Base-by-base conservation (phyloP, 1,140 invertebrate species). In the Pseudoatta argentina region DNA sequence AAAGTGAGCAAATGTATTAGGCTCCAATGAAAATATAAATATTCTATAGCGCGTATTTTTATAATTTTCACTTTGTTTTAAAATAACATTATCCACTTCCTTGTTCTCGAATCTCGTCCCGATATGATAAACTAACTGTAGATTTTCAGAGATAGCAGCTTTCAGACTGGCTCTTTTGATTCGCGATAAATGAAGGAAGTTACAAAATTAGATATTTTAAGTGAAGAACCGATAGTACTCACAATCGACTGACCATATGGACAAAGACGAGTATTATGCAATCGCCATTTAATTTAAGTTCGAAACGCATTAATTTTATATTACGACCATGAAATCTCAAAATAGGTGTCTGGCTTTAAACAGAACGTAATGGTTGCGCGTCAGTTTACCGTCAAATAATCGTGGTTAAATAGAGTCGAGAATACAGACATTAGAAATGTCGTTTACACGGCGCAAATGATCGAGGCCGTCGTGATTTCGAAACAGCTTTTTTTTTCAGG, bases 391-490 rank as follows among this genome's bases (percentile, higher is more conserved):
- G 76, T 55, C 30, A 69, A 79, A 44, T 30, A 30, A 7, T 27
- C 21, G 10, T n/a, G 27, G n/a, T 21, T 51, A 69, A 81, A 64
- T 67, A 66, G 44, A 78, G 18, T 53, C 61, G 76, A 27, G 75
- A 63, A 39, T 24, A 44, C 51, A 14, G 6, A 8, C 34, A 44
- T 30, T 67, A 30, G 64, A 59, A 81, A 57, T 44, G 27, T 59
- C 59, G 16, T 5, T 39, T 34, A 30, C 18, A n/a, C n/a, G 44
- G 55, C 34, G 53, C 34, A 5, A 59, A 66, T 21, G 18, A 53
- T 79, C 76, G 76, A 67, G 61, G 44, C 53, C 66, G 66, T 2
- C 4, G 7, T 14, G 34, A 10, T 81, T 81, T 81, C 78, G 66
- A 71, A 71, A 81, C 16, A 3, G 39, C 30, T 44, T 59, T 81